These are phyloP conservation scores for Leucoraja erinaceus DNA, from an alignment of 2,113 vertebrate species.

Conservation along the genomic window DNA sequence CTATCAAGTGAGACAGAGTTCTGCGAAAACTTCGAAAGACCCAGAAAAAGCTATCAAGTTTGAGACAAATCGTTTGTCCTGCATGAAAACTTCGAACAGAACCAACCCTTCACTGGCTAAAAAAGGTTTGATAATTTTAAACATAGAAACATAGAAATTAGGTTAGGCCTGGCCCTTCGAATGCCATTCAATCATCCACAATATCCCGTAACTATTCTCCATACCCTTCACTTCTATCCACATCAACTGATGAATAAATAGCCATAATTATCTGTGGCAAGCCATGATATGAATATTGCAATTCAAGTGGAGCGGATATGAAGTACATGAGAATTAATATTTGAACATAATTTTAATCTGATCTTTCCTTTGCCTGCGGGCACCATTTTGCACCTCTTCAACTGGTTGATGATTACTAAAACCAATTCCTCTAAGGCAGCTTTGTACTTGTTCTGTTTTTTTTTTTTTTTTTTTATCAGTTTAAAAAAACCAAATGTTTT, in stretches of 20 bases:
- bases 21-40: constrained; percentile 46
- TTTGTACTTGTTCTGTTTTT: background rate
- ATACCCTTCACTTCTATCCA: too few species aligned
- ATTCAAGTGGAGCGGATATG: background rate
- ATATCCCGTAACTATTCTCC: too few species aligned
- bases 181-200: too few species aligned
- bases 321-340: background rate
- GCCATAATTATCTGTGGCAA: too few species aligned
- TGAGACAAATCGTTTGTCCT: constrained; percentile 44
- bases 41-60: constrained; percentile 70
- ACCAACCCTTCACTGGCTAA: too few species aligned
- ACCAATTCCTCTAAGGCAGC: background rate
- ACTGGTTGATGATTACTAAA: background rate
- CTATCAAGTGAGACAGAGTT: constrained; percentile 55
- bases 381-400: background rate
- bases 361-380: background rate
- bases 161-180: too few species aligned
- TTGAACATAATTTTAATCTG: background rate
- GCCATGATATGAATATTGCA: background rate
- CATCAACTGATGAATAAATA: too few species aligned
- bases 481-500: constrained; percentile 32
- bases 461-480: background rate
- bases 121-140: too few species aligned
- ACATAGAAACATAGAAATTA: too few species aligned
- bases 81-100: too few species aligned